Conservation (phyloP, 2,797 vertebrate genomes). For the Staurois parvus region DNA sequence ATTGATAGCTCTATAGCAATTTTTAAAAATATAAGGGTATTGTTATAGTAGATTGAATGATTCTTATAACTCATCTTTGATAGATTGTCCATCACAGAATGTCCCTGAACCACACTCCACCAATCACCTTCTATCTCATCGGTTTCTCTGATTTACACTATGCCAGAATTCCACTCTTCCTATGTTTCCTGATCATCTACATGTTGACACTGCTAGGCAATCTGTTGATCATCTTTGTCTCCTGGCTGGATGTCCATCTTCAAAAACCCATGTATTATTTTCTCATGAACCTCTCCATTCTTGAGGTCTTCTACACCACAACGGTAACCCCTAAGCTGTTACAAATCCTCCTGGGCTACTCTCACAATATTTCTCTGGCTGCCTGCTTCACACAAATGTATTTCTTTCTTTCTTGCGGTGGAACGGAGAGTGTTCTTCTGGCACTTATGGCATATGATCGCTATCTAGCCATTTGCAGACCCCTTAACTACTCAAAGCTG, state of each 20-base stretch:
- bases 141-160: neutral
- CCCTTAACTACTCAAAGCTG: too few relatives aligned
- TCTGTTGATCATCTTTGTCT: neutral
- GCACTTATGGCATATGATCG: too few relatives aligned
- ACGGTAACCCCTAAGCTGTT: neutral
- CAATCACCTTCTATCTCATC: neutral
- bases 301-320: neutral
- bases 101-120: neutral
- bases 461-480: too few relatives aligned
- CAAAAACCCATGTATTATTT: conserved; percentile 23
- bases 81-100: neutral
- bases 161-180: neutral
- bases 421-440: too few relatives aligned
- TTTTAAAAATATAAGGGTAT: too few relatives aligned
- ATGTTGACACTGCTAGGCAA: neutral
- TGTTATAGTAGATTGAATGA: too few relatives aligned
- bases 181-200: neutral
- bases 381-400: too few relatives aligned
- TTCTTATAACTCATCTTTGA: too few relatives aligned
- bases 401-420: too few relatives aligned
- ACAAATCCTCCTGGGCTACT: neutral
- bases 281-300: conserved; percentile 1
- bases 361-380: too few relatives aligned
- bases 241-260: neutral
- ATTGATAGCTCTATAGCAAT: too few relatives aligned